Percentiles rank a stretch among this genome's conserved stretches.
Conservation (phyloP, 2,113 vertebrate species). For the Baryphthengus martii region DNA sequence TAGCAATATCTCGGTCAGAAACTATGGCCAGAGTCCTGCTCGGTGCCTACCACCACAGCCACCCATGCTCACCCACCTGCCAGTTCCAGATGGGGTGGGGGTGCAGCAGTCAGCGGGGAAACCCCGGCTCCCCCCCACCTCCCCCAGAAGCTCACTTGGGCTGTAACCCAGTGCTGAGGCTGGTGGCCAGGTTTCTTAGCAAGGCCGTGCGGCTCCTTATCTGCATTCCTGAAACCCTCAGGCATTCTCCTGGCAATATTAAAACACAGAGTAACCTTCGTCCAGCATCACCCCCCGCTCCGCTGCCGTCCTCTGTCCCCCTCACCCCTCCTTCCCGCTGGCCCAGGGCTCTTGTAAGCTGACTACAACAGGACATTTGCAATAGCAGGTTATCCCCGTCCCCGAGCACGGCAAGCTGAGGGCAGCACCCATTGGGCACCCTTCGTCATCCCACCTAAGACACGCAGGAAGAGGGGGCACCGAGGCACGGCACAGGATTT, state of each 20-base stretch:
- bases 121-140: neutral
- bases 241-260: constrained; percentile 68
- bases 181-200: constrained; percentile 54
- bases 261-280: constrained; percentile 68
- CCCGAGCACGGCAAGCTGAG: neutral
- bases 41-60: neutral
- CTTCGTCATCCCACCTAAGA: neutral
- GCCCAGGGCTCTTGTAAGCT: neutral
- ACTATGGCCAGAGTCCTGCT: neutral
- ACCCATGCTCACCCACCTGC: neutral
- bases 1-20: neutral
- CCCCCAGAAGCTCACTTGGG: neutral
- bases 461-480: neutral
- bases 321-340: neutral
- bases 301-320: neutral
- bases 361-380: neutral
- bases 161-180: constrained; percentile 30
- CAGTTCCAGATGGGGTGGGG: neutral
- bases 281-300: constrained; percentile 38
- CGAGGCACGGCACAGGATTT: neutral
- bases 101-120: neutral
- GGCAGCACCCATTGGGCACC: neutral
- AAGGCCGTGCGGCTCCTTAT: constrained; percentile 60
- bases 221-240: constrained; percentile 71
- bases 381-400: constrained; percentile 7